A percentile compares a stretch with the other conserved stretches of the same genome.
These are phyloP conservation scores for Drosophila nr. perissopoda DNA, from an alignment of 2,888 invertebrate genomes.

Conservation along the genomic window DNA sequence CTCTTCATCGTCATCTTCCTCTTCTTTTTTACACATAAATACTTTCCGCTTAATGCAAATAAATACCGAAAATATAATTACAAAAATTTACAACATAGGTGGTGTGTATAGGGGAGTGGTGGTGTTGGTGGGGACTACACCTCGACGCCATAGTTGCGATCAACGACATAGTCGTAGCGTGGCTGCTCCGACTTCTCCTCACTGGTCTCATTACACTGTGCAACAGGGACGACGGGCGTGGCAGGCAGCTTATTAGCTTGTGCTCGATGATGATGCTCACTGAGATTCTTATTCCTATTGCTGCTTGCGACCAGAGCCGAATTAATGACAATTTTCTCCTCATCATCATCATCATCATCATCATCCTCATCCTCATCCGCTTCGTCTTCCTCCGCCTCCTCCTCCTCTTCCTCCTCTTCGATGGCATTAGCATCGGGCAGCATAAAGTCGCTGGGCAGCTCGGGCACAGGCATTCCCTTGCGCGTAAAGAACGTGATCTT, in stretches of 20 bases:
- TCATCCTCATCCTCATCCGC: slow-evolving; percentile 72
- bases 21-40: slow-evolving; percentile 72
- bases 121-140: slow-evolving; percentile 86
- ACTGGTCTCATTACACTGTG: slow-evolving; percentile 15
- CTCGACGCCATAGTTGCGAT: slow-evolving; percentile 93
- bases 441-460: slow-evolving; percentile 88
- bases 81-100: slow-evolving; percentile 71
- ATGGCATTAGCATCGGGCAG: slow-evolving; percentile 85
- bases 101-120: slow-evolving; percentile 30
- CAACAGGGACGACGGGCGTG: slow-evolving; percentile 30
- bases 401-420: slow-evolving; percentile 82
- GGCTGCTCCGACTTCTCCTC: slow-evolving; percentile 58
- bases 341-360: slow-evolving; percentile 74
- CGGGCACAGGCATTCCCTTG: slow-evolving; percentile 91
- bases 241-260: slow-evolving; percentile 56
- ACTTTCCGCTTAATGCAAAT: slow-evolving; percentile 74
- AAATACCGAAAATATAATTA: slow-evolving; percentile 79
- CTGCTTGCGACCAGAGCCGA: slow-evolving; percentile 84
- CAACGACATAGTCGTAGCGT: slow-evolving; percentile 93
- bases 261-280: slow-evolving; percentile 77
- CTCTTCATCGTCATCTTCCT: slow-evolving; percentile 16
- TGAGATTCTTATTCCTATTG: slow-evolving; percentile 84
- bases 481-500: slow-evolving; percentile 98
- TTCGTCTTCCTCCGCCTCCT: slow-evolving; percentile 74
- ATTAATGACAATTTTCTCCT: slow-evolving; percentile 80